Evolutionary conservation across 1,140 invertebrate genomes (phyloP), one percentile per base, ranked within the genome.

Genomic region (Aethina tumida): DNA sequence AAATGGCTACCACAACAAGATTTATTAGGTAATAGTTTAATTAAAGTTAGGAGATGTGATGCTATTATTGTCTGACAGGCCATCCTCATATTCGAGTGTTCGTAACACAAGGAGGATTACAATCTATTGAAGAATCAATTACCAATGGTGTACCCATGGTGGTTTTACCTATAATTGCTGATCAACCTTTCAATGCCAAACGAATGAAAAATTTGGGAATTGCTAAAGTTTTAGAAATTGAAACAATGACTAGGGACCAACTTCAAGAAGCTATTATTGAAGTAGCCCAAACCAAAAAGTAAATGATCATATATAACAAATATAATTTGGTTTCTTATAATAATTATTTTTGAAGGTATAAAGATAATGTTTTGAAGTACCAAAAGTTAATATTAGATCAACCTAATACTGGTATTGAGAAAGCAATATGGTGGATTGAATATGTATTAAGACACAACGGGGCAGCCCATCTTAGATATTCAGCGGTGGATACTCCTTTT

Each of bases 1-100:
- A 65, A 71, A 28, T 74, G 71, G 70, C 35, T 71, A 1, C 69
- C 71, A 2, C 71, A 73, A 43, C 50, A 62, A 16, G 61, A 63
- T 45, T 34, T 72, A 18, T 39, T 71, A 34, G 62, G 68, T 70
- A 62, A n/a, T n/a, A n/a, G n/a, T n/a, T n/a, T n/a, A n/a, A n/a
- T n/a, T n/a, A n/a, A n/a, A n/a, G n/a, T n/a, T n/a, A n/a, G n/a
- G n/a, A n/a, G n/a, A n/a, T n/a, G n/a, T n/a, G n/a, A n/a, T n/a
- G n/a, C n/a, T n/a, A n/a, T n/a, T n/a, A n/a, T n/a, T n/a, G n/a
- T n/a, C n/a, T n/a, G n/a, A n/a, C n/a, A 65, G 64, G 44, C 5
- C 67, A 72, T 49, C 47, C 41, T 5, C 57, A 61, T 42, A 40
- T 55, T 6, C 47, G 49, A 38, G 10, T 54, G 0, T 71, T 72